Conservation (phyloP, 2,797 vertebrate species). For the Hoplostethus atlanticus region DNA sequence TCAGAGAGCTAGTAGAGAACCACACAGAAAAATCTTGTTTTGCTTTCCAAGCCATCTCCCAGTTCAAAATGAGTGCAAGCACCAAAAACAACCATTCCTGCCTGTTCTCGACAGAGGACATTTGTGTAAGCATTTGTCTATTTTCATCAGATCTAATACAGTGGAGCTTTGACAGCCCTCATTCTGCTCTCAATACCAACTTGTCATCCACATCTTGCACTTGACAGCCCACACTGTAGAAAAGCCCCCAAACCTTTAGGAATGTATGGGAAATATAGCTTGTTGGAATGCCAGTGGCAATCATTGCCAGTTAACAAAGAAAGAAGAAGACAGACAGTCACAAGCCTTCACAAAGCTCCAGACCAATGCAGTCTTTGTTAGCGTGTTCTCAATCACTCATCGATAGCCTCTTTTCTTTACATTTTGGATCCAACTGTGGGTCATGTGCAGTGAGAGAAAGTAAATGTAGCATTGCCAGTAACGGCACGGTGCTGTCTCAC, state of each 20-base stretch:
- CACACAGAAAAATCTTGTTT: conserved; percentile 49
- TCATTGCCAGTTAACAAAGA: conserved; percentile 59
- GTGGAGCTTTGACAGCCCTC: conserved; percentile 77
- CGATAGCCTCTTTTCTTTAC: conserved; percentile 32
- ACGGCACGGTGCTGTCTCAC: conserved; percentile 50
- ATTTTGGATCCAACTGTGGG: conserved; percentile 20
- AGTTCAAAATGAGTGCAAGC: conserved; percentile 56
- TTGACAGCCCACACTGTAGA: conserved; percentile 72
- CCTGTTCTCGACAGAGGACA: conserved; percentile 40
- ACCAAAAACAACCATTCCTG: conserved; percentile 57
- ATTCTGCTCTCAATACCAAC: conserved; percentile 69
- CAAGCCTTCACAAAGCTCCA: conserved; percentile 45
- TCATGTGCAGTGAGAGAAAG: conserved; percentile 61
- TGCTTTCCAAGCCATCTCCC: conserved; percentile 58
- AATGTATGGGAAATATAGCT: conserved; percentile 80
- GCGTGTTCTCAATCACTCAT: conserved; percentile 69
- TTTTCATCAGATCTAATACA: conserved; percentile 57
- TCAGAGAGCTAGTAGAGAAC: conserved; percentile 29
- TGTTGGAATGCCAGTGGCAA: conserved; percentile 70
- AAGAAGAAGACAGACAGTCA: conserved; percentile 47
- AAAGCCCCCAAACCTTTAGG: conserved; percentile 63
- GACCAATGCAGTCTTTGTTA: conserved; percentile 28
- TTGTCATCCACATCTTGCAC: conserved; percentile 61
- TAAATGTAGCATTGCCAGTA: conserved; percentile 72
- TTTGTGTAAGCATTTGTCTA: conserved; percentile 62